Conservation (phyloP, 2,888 invertebrate genomes). For the Diplazon laetatorius region DNA sequence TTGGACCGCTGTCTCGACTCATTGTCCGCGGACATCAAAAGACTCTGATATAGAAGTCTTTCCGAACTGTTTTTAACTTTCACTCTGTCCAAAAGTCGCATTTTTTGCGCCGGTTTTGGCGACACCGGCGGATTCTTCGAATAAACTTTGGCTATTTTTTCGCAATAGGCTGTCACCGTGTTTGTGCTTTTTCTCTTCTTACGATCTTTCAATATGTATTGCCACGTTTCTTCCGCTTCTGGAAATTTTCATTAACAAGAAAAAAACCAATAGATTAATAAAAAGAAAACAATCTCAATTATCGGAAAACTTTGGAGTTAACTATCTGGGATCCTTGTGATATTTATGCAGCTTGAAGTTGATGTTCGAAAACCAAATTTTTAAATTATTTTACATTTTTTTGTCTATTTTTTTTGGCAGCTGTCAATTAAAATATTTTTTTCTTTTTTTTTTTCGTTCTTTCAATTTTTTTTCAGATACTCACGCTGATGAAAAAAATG, state of each 20-base stretch:
- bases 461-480: too few relatives aligned
- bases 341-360: too few relatives aligned
- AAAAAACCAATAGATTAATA: neutral
- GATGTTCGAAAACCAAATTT: too few relatives aligned
- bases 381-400: too few relatives aligned
- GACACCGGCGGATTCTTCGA: constrained; percentile 76
- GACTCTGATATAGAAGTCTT: constrained; percentile 72
- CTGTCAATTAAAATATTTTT: too few relatives aligned
- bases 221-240: constrained; percentile 87
- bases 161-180: constrained; percentile 83
- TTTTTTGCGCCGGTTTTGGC: constrained; percentile 76
- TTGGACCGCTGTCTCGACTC: constrained; percentile 76
- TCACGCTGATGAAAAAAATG: too few relatives aligned
- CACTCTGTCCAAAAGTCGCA: constrained; percentile 76
- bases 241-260: constrained; percentile 67
- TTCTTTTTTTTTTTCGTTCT: too few relatives aligned
- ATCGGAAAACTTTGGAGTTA: too few relatives aligned
- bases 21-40: constrained; percentile 77
- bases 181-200: constrained; percentile 84
- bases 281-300: constrained; percentile 7
- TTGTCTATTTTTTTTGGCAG: too few relatives aligned
- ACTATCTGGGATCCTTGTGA: too few relatives aligned
- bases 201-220: constrained; percentile 86
- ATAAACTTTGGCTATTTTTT: constrained; percentile 79
- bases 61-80: constrained; percentile 75